Evolutionary conservation across 2,113 vertebrate genomes (phyloP).

Genomic region (Pseudolaguvia tuberculata): DNA sequence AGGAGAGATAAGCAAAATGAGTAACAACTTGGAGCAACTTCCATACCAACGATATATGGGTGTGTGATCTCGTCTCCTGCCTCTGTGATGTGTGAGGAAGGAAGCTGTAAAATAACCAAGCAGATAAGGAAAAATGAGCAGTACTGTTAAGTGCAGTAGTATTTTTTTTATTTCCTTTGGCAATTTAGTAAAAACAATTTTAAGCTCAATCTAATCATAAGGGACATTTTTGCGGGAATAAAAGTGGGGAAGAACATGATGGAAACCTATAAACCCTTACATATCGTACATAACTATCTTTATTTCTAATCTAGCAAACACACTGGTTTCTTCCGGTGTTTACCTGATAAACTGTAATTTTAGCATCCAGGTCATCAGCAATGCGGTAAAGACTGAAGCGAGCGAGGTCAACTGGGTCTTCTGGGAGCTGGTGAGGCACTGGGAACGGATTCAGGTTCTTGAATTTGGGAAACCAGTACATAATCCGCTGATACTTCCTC

Average conservation of each 20-base stretch:
- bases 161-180: no score
- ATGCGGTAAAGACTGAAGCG: slow-evolving; percentile 73
- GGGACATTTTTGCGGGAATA: no score
- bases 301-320: not conserved
- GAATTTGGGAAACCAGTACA: slow-evolving; percentile 85
- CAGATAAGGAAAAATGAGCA: not conserved
- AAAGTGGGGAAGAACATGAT: no score
- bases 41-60: slow-evolving; percentile 72
- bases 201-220: no score
- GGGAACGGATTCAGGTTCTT: slow-evolving; percentile 77
- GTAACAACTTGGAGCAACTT: not conserved
- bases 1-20: not conserved
- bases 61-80: slow-evolving; percentile 56
- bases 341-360: slow-evolving; percentile 79
- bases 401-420: slow-evolving; percentile 74
- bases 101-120: slow-evolving; percentile 51
- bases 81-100: slow-evolving; percentile 58
- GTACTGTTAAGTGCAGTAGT: no score
- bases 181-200: no score
- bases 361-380: slow-evolving; percentile 69
- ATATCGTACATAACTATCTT: no score
- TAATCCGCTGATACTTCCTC: slow-evolving; percentile 78
- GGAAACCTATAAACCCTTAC: no score
- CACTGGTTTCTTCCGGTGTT: not conserved
- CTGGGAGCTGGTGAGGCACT: slow-evolving; percentile 65